These are phyloP conservation scores for Hydractinia echinata DNA, from an alignment of 30 jellyfish, hydroid and myxozoan genomes.

Conservation along the genomic window DNA sequence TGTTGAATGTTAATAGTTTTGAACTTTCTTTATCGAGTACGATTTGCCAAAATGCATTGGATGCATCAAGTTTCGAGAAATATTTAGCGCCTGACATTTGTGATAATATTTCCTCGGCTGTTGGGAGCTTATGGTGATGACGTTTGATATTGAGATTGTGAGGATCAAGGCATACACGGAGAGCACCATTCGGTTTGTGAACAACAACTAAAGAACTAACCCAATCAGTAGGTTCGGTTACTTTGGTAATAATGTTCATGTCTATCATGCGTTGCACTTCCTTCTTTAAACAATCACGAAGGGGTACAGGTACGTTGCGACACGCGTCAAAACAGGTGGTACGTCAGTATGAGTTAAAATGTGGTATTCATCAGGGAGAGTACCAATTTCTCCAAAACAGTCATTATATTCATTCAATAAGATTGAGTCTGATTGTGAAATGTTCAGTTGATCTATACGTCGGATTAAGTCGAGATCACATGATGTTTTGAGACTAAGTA, in stretches of 20 bases:
- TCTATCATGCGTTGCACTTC: constrained; percentile 52
- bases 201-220: constrained; percentile 53
- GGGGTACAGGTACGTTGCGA: constrained; percentile 46
- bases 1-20: constrained; percentile 46
- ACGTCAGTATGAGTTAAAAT: constrained; percentile 48
- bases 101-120: constrained; percentile 57
- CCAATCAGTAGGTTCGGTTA: constrained; percentile 69
- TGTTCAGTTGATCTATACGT: constrained; percentile 4
- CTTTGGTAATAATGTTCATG: constrained; percentile 40
- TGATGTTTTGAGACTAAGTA: background rate
- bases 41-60: constrained; percentile 40
- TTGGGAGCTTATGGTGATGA: constrained; percentile 59
- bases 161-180: constrained; percentile 74
- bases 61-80: constrained; percentile 66
- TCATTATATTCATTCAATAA: constrained; percentile 35
- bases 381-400: constrained; percentile 73
- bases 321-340: constrained; percentile 50
- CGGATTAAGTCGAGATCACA: constrained; percentile 7
- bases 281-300: constrained; percentile 43
- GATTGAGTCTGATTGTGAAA: background rate
- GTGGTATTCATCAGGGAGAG: constrained; percentile 58
- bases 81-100: constrained; percentile 61
- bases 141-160: constrained; percentile 58
- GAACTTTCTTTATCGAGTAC: constrained; percentile 53
- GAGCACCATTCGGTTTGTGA: constrained; percentile 61